Conservation (phyloP, 2,888 invertebrate species). For the Drosophila borealis region DNA sequence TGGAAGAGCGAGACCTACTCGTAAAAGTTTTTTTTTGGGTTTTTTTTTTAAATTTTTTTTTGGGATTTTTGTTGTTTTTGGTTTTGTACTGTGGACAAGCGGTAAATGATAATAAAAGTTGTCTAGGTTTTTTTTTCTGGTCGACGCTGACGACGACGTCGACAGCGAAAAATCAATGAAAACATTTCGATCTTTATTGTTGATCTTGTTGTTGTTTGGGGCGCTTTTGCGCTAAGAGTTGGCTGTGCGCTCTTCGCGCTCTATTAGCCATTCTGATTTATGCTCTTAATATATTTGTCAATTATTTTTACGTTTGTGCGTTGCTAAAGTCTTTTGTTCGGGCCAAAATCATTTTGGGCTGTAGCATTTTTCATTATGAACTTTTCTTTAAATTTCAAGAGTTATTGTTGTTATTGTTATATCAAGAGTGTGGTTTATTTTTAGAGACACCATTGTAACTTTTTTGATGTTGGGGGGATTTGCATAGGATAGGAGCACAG, state of each 20-base stretch:
- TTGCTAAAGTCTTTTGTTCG: conserved; percentile 66
- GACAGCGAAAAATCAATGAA: conserved; percentile 74
- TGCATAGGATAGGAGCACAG: conserved; percentile 48
- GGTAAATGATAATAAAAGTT: conserved; percentile 82
- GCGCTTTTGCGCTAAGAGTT: conserved; percentile 42
- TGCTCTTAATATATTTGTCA: conserved; percentile 80
- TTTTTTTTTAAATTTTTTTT: conserved; percentile 17
- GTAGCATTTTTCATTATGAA: conserved; percentile 44
- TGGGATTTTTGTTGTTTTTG: conserved; percentile 36
- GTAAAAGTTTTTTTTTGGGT: conserved; percentile 29
- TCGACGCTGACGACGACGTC: conserved; percentile 22
- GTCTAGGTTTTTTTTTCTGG: conserved; percentile 59
- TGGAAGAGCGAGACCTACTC: conserved; percentile 61
- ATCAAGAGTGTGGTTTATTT: conserved; percentile 52
- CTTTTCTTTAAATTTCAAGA: conserved; percentile 43
- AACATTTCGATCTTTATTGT: conserved; percentile 58
- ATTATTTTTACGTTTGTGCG: conserved; percentile 73
- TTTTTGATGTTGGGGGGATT: conserved; percentile 44
- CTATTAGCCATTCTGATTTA: conserved; percentile 76
- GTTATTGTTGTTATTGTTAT: conserved; percentile 44
- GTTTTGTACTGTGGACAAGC: conserved; percentile 65
- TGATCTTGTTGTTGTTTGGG: conserved; percentile 33
- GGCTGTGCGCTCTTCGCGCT: conserved; percentile 69
- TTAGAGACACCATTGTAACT: conserved; percentile 41
- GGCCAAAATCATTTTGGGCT: conserved; percentile 47